Conservation (phyloP, 92 coral and sea anemone species). For the Pocillopora meandrina region DNA sequence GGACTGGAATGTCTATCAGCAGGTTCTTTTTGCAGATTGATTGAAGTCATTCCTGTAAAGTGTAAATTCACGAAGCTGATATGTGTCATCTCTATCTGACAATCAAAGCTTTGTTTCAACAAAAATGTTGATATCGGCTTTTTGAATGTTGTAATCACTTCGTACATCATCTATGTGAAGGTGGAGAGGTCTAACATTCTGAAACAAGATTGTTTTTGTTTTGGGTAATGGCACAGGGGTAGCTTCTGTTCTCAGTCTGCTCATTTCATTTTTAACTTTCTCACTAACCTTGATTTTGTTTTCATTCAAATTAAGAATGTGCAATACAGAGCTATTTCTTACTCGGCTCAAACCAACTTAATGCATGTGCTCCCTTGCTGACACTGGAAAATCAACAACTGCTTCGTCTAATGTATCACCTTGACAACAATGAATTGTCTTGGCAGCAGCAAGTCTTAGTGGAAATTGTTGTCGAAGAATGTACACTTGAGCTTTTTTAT, state of each 20-base stretch:
- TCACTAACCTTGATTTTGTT: slow-evolving; percentile 49
- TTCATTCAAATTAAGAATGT: slow-evolving; percentile 48
- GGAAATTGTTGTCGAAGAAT: slow-evolving; percentile 60
- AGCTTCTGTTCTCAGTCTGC: slow-evolving; percentile 42
- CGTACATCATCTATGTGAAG: slow-evolving; percentile 51
- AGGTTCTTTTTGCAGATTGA: slow-evolving; percentile 42
- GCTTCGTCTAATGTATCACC: slow-evolving; percentile 55
- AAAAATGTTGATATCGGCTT: slow-evolving; percentile 70
- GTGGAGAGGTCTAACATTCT: slow-evolving; percentile 74
- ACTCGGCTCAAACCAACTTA: slow-evolving; percentile 57
- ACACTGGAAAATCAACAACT: slow-evolving; percentile 55
- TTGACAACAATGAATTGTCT: slow-evolving; percentile 67
- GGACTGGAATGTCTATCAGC: background rate
- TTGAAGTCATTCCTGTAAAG: slow-evolving; percentile 65
- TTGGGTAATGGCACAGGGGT: slow-evolving; percentile 16
- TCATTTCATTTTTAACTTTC: slow-evolving; percentile 49
- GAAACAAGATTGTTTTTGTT: slow-evolving; percentile 53
- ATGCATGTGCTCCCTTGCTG: slow-evolving; percentile 57
- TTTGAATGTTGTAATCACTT: slow-evolving; percentile 61
- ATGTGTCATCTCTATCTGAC: slow-evolving; percentile 40
- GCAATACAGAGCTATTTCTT: slow-evolving; percentile 44
- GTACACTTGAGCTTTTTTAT: slow-evolving; percentile 35
- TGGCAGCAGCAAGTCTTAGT: slow-evolving; percentile 54
- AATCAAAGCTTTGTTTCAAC: slow-evolving; percentile 64
- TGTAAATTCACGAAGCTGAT: slow-evolving; percentile 22